Evolutionary conservation across 92 coral and sea anemone species (phyloP).

Genomic region (Hydrozoanthus gracilis): DNA sequence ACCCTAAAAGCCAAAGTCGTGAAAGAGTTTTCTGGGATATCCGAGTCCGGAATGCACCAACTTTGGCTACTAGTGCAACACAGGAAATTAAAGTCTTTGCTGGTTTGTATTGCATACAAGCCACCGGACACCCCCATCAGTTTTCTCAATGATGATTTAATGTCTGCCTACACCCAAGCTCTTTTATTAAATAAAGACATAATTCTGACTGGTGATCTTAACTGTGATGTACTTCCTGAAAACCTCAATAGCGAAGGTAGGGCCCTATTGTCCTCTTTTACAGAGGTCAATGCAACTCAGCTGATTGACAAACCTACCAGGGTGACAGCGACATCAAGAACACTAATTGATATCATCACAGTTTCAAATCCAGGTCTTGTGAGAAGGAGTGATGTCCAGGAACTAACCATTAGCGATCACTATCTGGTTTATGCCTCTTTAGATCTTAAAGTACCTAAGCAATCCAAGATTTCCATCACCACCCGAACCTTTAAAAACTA

Average conservation of each 20-base stretch:
- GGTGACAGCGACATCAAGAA: slow-evolving; percentile 31
- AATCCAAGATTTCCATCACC: slow-evolving; percentile 31
- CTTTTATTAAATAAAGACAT: too few species aligned
- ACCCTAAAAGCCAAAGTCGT: slow-evolving; percentile 31
- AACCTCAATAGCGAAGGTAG: too few species aligned
- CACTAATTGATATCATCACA: not conserved
- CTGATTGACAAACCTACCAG: slow-evolving; percentile 52
- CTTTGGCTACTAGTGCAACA: slow-evolving; percentile 31
- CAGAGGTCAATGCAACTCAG: slow-evolving; percentile 48
- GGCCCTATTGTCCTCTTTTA: not conserved
- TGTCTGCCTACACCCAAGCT: too few species aligned
- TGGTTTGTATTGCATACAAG: not conserved
- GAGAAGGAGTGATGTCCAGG: slow-evolving; percentile 4
- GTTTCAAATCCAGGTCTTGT: not conserved
- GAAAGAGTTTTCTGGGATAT: slow-evolving; percentile 20
- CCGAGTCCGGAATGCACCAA: slow-evolving; percentile 44
- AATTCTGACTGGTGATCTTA: not conserved
- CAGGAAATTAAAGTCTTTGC: not conserved
- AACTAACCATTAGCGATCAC: slow-evolving; percentile 62
- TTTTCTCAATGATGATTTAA: too few species aligned
- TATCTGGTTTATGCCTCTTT: slow-evolving; percentile 45
- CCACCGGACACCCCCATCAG: not conserved
- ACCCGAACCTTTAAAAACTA: slow-evolving; percentile 49
- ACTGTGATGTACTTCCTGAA: not conserved
- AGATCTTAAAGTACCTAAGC: slow-evolving; percentile 56